Conservation (phyloP, 2,888 invertebrate species). For the Eilema sororculum region DNA sequence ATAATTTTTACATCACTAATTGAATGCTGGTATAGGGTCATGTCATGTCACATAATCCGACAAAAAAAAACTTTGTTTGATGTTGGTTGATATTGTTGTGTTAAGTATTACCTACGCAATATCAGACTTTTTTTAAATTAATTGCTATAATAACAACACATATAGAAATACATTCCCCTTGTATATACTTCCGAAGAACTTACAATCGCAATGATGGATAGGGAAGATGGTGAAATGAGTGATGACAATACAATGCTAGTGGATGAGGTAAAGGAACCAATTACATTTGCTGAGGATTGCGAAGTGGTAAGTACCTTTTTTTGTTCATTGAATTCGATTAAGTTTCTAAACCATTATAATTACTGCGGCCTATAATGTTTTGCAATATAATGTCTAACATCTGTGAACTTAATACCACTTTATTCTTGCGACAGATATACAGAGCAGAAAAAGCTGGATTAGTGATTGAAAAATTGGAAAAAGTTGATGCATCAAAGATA, state of each 20-base stretch:
- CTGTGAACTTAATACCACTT: neutral
- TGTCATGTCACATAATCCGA: too few relatives aligned
- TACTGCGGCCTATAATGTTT: neutral
- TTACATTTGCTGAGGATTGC: conserved; percentile 51
- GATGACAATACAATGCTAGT: conserved; percentile 77
- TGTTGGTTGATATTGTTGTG: neutral
- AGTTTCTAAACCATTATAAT: neutral
- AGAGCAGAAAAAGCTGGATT: conserved; percentile 73
- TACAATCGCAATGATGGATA: conserved; percentile 60
- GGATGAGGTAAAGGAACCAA: conserved; percentile 61
- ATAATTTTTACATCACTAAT: too few relatives aligned
- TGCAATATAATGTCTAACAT: neutral
- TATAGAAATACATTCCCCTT: neutral
- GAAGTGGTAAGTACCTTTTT: conserved; percentile 62
- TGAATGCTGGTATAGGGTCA: too few relatives aligned
- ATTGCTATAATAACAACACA: neutral
- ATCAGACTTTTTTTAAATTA: neutral
- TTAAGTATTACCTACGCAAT: too few relatives aligned
- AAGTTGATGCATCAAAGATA: conserved; percentile 77
- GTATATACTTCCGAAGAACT: neutral
- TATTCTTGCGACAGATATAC: conserved; percentile 46
- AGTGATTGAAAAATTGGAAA: conserved; percentile 71
- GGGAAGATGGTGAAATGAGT: conserved; percentile 85
- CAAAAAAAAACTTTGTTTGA: too few relatives aligned
- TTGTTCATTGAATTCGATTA: neutral